Evolutionary conservation across 2,797 vertebrate genomes (phyloP), one percentile per base, ranked within the genome.

Genomic region (Hirundo rustica): DNA sequence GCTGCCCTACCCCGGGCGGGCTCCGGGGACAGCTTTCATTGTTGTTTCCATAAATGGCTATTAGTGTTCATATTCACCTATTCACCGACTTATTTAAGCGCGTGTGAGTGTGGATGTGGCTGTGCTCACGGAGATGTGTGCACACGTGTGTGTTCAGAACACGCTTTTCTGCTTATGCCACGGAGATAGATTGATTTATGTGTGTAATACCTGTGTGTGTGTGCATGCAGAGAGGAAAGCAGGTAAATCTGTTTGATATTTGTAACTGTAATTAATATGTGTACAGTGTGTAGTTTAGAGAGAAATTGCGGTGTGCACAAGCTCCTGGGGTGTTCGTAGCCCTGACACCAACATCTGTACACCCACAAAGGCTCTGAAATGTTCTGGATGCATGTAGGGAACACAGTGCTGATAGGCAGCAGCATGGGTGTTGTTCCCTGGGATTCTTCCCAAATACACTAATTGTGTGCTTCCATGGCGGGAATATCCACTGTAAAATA

Each of bases 11-110:
- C 92, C 84, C 77, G 92, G 88, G 62, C 77, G 4, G 89, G 91
- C 92, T 95, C 94, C 77, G 93, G 95, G 95, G 92, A 96, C 84
- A 95, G 62, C 66, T 89, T 97, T 97, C 90, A 76, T 94, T 96
- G 85, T 89, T 97, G 93, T 96, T 96, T 96, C 97, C 89, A 93
- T 97, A 94, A 97, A 94, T 94, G 92, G 89, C 45, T 94, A 92
- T 96, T 95, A 97, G 68, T 96, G 88, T 85, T 91, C 66, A 80
- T 93, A 92, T 76, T 90, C 71, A 81, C 53, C 68, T 91, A 91
- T 82, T 88, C 80, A 67, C 70, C 58, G 40, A 85, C 55, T 95
- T 91, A 87, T 83, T 95, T 91, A 68, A 89, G 84, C 75, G 75
- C 67, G 73, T 3, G 0, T 44, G 21, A 62, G 58, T 53, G 91